Evolutionary conservation across 2,888 invertebrate genomes (phyloP), one percentile per base, ranked within the genome.

Genomic region (Mimumesa dahlbomi): DNA sequence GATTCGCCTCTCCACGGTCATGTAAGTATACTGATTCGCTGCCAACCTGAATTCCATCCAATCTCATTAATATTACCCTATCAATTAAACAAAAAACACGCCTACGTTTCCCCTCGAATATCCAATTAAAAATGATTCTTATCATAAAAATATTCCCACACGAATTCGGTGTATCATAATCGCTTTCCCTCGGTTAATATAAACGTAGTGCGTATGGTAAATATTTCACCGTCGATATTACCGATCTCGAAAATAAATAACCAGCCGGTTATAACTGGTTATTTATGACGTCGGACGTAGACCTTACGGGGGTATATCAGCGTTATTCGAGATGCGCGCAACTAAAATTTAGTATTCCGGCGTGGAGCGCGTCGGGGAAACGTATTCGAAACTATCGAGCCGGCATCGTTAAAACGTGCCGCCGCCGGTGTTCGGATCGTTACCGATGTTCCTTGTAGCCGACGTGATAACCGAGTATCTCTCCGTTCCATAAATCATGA

Each of bases 401-500:
- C n/a, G 19, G 52, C 46, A 56, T 64, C 68, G 61, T 61, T 69
- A 66, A 70, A 62, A 70, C 45, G 49, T 49, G 53, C 14, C 42
- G 36, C 43, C 29, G 50, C 36, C 43, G 40, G n/a, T n/a, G n/a
- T n/a, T n/a, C 22, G 69, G 65, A 63, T 76, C 73, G 81, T 78
- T 84, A 89, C 89, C 88, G 83, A 68, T 88, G 86, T 71, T 94
- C 93, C 87, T 95, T 94, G 91, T 95, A 96, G 79, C 96, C 96
- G 22, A 96, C 95, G 86, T 96, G 96, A 89, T 96, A 96, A 58
- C 97, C 97, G 0, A 96, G 91, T 76, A 96, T 92, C 84, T 95
- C 95, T 42, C 96, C 96, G 87, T 96, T 96, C 96, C 96, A 96
- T 68, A 95, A 91, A 85, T 96, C 95, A 81, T 94, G 92, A 83